phyloP scores from a whole-genome alignment of 1,140 invertebrate genomes.

The Zaprionus ornatus region DNA sequence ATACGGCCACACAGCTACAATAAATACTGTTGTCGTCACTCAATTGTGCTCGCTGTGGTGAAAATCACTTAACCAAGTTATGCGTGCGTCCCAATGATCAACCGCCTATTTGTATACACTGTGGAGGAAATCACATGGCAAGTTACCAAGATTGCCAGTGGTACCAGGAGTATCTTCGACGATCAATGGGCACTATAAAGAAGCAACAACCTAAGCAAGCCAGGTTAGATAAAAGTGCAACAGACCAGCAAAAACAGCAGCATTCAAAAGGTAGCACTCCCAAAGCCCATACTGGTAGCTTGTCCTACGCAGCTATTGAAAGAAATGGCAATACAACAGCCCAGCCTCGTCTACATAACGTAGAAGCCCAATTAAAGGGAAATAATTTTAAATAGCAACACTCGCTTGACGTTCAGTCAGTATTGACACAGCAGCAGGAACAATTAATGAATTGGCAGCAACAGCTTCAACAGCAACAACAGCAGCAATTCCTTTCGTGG shows the following conservation, averaged over 20 bases:
- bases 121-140: too few relatives aligned
- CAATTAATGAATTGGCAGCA: too few relatives aligned
- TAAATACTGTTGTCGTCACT: slow-evolving; percentile 11
- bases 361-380: background rate
- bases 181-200: too few relatives aligned
- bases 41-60: slow-evolving; percentile 18
- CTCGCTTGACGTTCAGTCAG: background rate
- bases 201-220: slow-evolving; percentile 4
- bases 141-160: too few relatives aligned
- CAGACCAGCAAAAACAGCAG: too few relatives aligned
- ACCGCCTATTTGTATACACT: slow-evolving; percentile 1
- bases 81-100: background rate
- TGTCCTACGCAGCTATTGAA: slow-evolving; percentile 18
- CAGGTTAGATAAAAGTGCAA: too few relatives aligned
- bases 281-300: too few relatives aligned
- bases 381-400: background rate
- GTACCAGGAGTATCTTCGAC: too few relatives aligned
- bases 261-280: background rate
- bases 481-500: slow-evolving; percentile 14
- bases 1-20: slow-evolving; percentile 18
- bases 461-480: slow-evolving; percentile 11
- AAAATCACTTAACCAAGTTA: background rate
- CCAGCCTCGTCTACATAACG: slow-evolving; percentile 5
- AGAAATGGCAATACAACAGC: slow-evolving; percentile 11
- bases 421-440: slow-evolving; percentile 15